Evolutionary conservation across 2,797 vertebrate genomes (phyloP), one percentile per base, ranked within the genome.

Genomic region (Manis pentadactyla): DNA sequence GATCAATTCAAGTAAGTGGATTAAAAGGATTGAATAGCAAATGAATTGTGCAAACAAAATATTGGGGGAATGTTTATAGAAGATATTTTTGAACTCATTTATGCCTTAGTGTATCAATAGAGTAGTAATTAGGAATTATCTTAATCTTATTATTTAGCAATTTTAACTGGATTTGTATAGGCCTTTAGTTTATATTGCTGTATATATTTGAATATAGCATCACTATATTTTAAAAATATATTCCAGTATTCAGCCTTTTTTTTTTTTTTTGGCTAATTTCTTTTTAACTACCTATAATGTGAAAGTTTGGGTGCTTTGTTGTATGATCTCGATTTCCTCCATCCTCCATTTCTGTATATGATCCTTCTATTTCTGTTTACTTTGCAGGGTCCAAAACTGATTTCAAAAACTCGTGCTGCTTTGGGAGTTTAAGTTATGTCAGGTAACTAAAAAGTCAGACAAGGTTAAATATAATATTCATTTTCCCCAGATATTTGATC

Each of bases 311-410:
- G n/a, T 55, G 4, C 53, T 63, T 87, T 92, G n/a, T 27, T 42
- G 49, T n/a, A 31, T 57, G 46, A 46, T 46, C 46, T 46, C 46
- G 37, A 39, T 3, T 39, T 3, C 37, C 37, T 39, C 37, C 69
- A 15, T 14, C 13, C n/a, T 78, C 15, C 15, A 23, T 63, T 63
- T 46, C 18, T 92, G 87, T 39, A 31, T 55, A 23, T 96, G 29
- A 94, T 73, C 55, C 49, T 66, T 68, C 39, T 92, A 74, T 93
- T 31, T 96, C 6, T 84, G 95, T 69, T 97, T 96, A 31, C 69
- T 93, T 98, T 97, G 25, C 59, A 98, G 98, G 97, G 97, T 73
- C 87, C 91, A 46, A 96, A 97, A 91, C 15, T 98, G 78, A 97
- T 98, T 79, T 93, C 95, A 84, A 97, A 97, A 93, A 96, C 95